Base-by-base conservation (phyloP, 2,888 invertebrate genomes). In the Rhopalosiphum nymphaeae region DNA sequence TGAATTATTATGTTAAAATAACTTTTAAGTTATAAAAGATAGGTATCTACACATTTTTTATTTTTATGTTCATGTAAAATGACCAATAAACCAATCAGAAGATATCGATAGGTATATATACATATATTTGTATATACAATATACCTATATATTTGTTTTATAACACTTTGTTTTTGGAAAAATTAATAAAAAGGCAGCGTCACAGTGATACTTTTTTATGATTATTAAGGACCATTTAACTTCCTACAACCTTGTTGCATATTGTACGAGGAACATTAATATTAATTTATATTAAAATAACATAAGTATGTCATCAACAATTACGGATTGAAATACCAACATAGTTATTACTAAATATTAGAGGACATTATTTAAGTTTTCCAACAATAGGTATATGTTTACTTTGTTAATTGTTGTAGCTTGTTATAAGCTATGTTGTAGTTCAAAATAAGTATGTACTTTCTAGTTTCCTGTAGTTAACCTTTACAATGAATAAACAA, bases 381-480 rank as follows among this genome's bases (percentile, higher is more conserved):
- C 29, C 11, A 29, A 86, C 44, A 46, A 86, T 86, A 21, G 3
- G 4, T 53, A 46, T 13, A 67, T 36, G 36, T 67, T 46, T 44
- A 85, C 44, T 26, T 26, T 85, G 29, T 44, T 67, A 36, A 67
- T 67, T 16, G n/a, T 36, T 57, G 3, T 57, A 57, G 57, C 57
- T 7, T 57, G 26, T 16, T 67, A 36, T 67, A 36, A 26, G 16
- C 46, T 44, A 13, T 86, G 26, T 86, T 44, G 85, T 86, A 29
- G 29, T 29, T 86, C 3, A 29, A 86, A 44, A 46, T 46, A 86
- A 86, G 42, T 13, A 86, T 46, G 29, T 13, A 4, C 29, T 86
- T 44, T 29, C 11, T 86, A 29, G 46, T 57, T 93, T 89, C 88
- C 89, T 93, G 89, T 78, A 53, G 36, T 78, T 88, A 67, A 93